Evolutionary conservation across 2,113 vertebrate species (phyloP), one percentile per base, ranked within the genome.

Genomic region (Phodopus roborovskii): DNA sequence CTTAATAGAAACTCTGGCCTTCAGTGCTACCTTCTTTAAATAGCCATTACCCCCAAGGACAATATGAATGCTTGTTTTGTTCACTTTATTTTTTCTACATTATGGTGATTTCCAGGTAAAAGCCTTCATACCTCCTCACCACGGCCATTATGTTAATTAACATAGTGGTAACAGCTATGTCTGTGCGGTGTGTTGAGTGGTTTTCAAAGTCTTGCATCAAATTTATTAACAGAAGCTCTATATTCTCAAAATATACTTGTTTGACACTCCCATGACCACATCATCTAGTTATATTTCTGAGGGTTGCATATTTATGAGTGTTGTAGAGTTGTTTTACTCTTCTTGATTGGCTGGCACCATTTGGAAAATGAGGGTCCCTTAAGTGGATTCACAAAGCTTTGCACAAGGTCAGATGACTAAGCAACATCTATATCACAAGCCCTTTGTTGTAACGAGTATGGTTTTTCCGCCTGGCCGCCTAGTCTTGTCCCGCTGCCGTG

Each of bases 261-360:
- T 94, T 74, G 86, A 79, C 92, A 87, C 62, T 82, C 58, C 82
- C 53, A 86, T 82, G 9, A n/a, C 64, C 68, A 97, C 68, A 91
- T 50, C 39, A 79, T 92, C 94, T 93, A 88, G 88, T 86, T 95
- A 81, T 70, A 85, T 82, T 93, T 89, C 13, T 79, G 48, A 94
- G 82, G 85, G 71, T 81, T 96, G 94, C 26, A 95, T 94, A 96
- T 96, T 74, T 92, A 78, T 92, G 96, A 96, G 68, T 96, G 90
- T 82, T 94, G 68, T 66, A 39, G 79, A 83, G 30, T 36, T 93
- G 45, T 53, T 92, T 90, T 84, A 20, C 48, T 28, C 39, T 94
- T 91, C 19, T 5, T 60, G 93, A 87, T 92, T 95, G 77, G 77
- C 78, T 94, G 36, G 83, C 83, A 90, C 85, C 79, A 42, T 94